A percentile compares a stretch with the other conserved stretches of the same genome.
Evolutionary conservation across 2,113 vertebrate genomes (phyloP).

Genomic region (Syngnathus floridae): DNA sequence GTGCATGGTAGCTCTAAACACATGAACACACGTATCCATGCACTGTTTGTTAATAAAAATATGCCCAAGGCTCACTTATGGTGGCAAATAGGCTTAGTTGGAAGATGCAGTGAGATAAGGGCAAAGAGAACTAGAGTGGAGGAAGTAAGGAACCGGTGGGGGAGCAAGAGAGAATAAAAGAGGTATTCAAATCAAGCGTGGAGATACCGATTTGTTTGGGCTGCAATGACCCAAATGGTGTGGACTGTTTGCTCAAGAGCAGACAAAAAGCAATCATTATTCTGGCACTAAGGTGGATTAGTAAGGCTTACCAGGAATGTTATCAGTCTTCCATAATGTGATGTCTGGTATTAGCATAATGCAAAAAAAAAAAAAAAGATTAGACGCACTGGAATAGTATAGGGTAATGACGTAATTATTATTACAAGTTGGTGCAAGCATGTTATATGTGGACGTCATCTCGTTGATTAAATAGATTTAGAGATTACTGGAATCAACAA

Average conservation of each 20-base stretch:
- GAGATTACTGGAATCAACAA: conserved; percentile 3
- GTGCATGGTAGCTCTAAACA: conserved; percentile 6
- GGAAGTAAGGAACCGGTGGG: conserved; percentile 15
- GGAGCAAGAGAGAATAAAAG: conserved; percentile 6
- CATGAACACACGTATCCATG: conserved; percentile 30
- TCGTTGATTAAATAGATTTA: conserved; percentile 10
- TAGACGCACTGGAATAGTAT: conserved; percentile 55
- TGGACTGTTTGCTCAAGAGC: conserved; percentile 43
- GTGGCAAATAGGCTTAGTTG: conserved; percentile 39
- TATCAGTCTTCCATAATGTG: conserved; percentile 59
- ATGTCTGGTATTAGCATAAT: conserved; percentile 62
- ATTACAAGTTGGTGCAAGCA: conserved; percentile 34
- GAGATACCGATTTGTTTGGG: conserved; percentile 31
- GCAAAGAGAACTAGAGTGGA: not conserved
- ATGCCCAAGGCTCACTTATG: conserved; percentile 38
- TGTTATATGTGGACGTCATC: conserved; percentile 25
- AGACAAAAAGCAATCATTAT: conserved; percentile 65
- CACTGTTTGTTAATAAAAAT: conserved; percentile 36
- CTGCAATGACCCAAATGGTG: conserved; percentile 45
- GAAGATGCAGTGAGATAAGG: conserved; percentile 14
- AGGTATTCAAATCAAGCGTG: conserved; percentile 27
- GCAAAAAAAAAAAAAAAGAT: conserved; percentile 54
- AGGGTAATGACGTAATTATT: conserved; percentile 48
- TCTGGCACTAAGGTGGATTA: conserved; percentile 63
- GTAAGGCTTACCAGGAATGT: conserved; percentile 61